phyloP scores from a whole-genome alignment of 2,888 invertebrate genomes.

The Drosophila planitibia region DNA sequence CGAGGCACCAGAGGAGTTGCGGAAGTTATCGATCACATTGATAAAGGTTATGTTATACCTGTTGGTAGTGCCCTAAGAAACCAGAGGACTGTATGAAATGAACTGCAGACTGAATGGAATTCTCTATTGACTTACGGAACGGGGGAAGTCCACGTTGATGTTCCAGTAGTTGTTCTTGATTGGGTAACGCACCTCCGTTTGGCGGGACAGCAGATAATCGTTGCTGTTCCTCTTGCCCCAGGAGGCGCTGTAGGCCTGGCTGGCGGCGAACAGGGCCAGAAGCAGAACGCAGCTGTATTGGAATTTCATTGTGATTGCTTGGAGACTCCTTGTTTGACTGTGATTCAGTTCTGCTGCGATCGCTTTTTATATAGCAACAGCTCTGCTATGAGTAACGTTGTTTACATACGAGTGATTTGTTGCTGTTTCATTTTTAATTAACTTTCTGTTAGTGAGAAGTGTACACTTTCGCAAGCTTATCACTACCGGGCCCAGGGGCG shows the following conservation, averaged over 20 bases:
- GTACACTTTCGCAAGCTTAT: constrained; percentile 45
- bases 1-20: constrained; percentile 69
- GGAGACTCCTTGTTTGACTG: constrained; percentile 26
- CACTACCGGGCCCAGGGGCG: constrained; percentile 14
- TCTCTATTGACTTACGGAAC: constrained; percentile 49
- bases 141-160: constrained; percentile 57
- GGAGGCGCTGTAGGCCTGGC: constrained; percentile 53
- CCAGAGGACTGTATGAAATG: background rate
- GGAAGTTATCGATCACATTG: constrained; percentile 70
- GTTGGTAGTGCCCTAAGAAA: constrained; percentile 52
- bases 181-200: constrained; percentile 51
- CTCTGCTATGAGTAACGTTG: constrained; percentile 40
- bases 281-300: constrained; percentile 60
- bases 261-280: constrained; percentile 60
- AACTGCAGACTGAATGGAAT: background rate
- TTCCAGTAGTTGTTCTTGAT: constrained; percentile 55
- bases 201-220: constrained; percentile 55
- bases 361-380: constrained; percentile 41
- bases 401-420: constrained; percentile 39
- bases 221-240: constrained; percentile 56
- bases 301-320: constrained; percentile 54
- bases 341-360: constrained; percentile 1
- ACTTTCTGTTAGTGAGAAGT: constrained; percentile 36
- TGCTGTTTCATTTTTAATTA: constrained; percentile 54
- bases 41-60: constrained; percentile 56